Evolutionary conservation across 2,113 vertebrate species (phyloP).

Genomic region (Anarrhichthys ocellatus): DNA sequence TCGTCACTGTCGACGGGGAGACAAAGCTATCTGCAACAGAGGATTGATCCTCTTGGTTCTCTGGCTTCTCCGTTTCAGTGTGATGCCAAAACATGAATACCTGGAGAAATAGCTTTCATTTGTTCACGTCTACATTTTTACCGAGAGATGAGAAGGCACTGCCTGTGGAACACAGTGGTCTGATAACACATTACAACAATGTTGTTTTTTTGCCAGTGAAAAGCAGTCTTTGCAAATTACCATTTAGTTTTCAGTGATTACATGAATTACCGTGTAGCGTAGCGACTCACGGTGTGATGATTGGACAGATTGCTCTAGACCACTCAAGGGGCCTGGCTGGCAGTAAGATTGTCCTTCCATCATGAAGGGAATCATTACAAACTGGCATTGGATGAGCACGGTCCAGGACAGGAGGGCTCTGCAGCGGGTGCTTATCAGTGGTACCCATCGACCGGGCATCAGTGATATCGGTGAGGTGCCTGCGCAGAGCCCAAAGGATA

Average conservation of each 20-base stretch:
- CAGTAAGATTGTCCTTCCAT: background rate
- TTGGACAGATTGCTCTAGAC: background rate
- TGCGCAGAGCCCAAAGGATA: background rate
- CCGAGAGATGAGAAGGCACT: conserved; percentile 1
- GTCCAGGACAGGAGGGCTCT: too few relatives aligned
- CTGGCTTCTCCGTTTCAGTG: conserved; percentile 27
- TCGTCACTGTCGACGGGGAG: conserved; percentile 57
- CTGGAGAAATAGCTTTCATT: conserved; percentile 13
- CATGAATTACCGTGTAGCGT: conserved; percentile 13
- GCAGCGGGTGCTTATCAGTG: too few relatives aligned
- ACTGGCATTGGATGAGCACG: background rate
- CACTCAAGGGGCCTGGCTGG: background rate
- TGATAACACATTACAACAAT: conserved; percentile 1
- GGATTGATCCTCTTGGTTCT: conserved; percentile 22
- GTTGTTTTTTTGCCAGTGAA: background rate
- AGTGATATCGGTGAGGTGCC: background rate
- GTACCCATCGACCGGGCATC: background rate
- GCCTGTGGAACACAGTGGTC: background rate
- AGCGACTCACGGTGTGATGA: conserved; percentile 14
- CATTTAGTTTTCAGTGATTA: conserved; percentile 24
- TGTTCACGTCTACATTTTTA: conserved; percentile 9
- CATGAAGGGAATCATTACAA: background rate
- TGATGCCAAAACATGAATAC: conserved; percentile 28
- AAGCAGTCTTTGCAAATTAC: conserved; percentile 2
- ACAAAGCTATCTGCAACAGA: conserved; percentile 41